These are phyloP conservation scores for Steinernema carpocapsae DNA, from an alignment of 2,888 invertebrate genomes.

Conservation along the genomic window DNA sequence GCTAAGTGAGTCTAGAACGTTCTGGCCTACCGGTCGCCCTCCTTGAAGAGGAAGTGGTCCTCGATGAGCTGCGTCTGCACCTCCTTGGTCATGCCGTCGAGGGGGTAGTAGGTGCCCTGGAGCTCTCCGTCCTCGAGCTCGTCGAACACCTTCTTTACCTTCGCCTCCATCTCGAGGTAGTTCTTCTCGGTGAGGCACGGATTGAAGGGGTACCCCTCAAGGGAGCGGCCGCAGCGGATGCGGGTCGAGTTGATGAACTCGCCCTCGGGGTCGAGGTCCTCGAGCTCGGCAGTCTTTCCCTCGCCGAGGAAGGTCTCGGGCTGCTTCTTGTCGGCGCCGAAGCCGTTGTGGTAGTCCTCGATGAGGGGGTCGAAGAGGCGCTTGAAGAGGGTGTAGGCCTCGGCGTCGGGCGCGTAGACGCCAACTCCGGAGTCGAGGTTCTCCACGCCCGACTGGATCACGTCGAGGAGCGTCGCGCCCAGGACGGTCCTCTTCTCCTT, in stretches of 20 bases:
- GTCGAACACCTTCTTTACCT: conserved; percentile 71
- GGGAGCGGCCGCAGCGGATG: conserved; percentile 82
- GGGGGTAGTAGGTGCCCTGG: conserved; percentile 70
- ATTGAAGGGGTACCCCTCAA: conserved; percentile 93
- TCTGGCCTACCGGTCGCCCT: conserved; percentile 42
- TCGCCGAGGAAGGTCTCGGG: too few species aligned
- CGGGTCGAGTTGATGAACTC: conserved; percentile 53
- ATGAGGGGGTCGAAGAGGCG: too few species aligned
- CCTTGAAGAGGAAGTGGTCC: conserved; percentile 82
- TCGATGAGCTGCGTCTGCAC: conserved; percentile 93
- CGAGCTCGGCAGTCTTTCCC: conserved; percentile 79
- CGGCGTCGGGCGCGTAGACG: conserved; percentile 95
- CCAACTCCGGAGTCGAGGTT: conserved; percentile 94
- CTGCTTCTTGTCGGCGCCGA: too few species aligned
- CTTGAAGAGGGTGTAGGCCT: too few species aligned
- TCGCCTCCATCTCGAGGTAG: conserved; percentile 93
- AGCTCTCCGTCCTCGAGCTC: conserved; percentile 74
- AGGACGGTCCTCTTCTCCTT: too few species aligned
- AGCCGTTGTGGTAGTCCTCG: too few species aligned
- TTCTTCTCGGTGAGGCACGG: too few species aligned
- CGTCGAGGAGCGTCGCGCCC: too few species aligned
- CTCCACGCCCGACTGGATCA: conserved; percentile 94
- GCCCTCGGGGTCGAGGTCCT: too few species aligned
- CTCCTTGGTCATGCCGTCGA: conserved; percentile 78
- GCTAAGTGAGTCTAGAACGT: conserved; percentile 76